Evolutionary conservation across 2,888 invertebrate genomes (phyloP).

Genomic region (Meloe dianella): DNA sequence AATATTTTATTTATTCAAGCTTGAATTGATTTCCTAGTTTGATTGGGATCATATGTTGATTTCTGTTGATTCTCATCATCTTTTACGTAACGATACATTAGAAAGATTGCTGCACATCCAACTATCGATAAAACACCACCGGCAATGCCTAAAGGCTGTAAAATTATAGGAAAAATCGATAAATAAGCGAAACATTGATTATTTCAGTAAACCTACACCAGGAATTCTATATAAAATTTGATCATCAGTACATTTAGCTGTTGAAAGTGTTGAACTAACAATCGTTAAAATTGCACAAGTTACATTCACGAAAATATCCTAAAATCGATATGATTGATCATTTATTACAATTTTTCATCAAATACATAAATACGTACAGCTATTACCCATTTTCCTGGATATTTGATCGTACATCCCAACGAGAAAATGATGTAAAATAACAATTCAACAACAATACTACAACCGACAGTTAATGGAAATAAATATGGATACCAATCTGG

Average conservation of each 20-base stretch:
- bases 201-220: conserved; percentile 19
- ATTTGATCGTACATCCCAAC: conserved; percentile 24
- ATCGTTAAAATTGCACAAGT: conserved; percentile 22
- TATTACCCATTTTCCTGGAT: conserved; percentile 28
- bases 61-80: conserved; percentile 31
- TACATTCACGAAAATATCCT: conserved; percentile 29
- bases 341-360: neutral
- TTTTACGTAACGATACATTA: conserved; percentile 44
- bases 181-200: conserved; percentile 5
- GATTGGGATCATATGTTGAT: conserved; percentile 16
- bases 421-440: conserved; percentile 31
- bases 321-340: conserved; percentile 10
- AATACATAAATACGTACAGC: conserved; percentile 17
- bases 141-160: conserved; percentile 39
- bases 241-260: conserved; percentile 16
- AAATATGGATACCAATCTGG: conserved; percentile 26
- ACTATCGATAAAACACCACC: conserved; percentile 38
- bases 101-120: conserved; percentile 42
- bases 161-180: too few species aligned
- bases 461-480: conserved; percentile 23
- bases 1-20: conserved; percentile 17
- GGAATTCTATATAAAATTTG: conserved; percentile 22
- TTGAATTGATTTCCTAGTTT: conserved; percentile 28
- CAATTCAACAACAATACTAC: conserved; percentile 19
- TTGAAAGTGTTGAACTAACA: conserved; percentile 20